A percentile compares a stretch with the other conserved stretches of the same genome.
Conservation (phyloP, 1,140 invertebrate species). For the Cherax destructor region DNA sequence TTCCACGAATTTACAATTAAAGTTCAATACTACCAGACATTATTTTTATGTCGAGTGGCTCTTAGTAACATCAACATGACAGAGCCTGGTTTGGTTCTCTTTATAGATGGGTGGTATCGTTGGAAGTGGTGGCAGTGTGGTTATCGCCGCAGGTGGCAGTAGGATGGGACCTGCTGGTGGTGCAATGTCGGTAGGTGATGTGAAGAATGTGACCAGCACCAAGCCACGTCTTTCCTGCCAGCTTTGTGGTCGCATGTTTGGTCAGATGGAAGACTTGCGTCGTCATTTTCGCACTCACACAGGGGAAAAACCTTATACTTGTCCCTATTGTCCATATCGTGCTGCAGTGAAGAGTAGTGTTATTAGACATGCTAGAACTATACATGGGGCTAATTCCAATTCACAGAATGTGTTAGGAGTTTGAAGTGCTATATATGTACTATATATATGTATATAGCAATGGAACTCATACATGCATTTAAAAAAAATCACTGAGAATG, state of each 20-base stretch:
- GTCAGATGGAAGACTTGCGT: slow-evolving; percentile 55
- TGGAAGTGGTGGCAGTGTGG: slow-evolving; percentile 28
- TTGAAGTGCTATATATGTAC: background rate
- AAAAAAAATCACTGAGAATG: too few species aligned
- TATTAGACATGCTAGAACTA: slow-evolving; percentile 60
- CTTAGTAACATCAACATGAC: background rate
- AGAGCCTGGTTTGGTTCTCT: slow-evolving; percentile 41
- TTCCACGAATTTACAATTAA: background rate
- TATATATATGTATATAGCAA: too few species aligned
- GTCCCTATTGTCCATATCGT: slow-evolving; percentile 66
- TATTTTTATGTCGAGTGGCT: slow-evolving; percentile 16
- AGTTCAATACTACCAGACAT: background rate
- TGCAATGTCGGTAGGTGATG: slow-evolving; percentile 14
- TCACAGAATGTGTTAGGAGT: background rate
- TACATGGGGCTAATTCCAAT: slow-evolving; percentile 36
- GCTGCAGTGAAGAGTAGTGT: slow-evolving; percentile 68
- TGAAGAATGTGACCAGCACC: slow-evolving; percentile 8
- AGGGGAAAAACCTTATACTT: slow-evolving; percentile 67
- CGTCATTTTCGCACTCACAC: slow-evolving; percentile 65
- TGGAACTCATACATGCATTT: too few species aligned
- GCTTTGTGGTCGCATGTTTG: slow-evolving; percentile 24
- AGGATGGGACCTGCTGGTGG: slow-evolving; percentile 20
- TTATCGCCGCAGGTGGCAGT: slow-evolving; percentile 28
- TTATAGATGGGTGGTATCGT: slow-evolving; percentile 34
- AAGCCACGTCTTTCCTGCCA: slow-evolving; percentile 22